phyloP scores from a whole-genome alignment of 2,113 vertebrate species.

The Amazona vittata region DNA sequence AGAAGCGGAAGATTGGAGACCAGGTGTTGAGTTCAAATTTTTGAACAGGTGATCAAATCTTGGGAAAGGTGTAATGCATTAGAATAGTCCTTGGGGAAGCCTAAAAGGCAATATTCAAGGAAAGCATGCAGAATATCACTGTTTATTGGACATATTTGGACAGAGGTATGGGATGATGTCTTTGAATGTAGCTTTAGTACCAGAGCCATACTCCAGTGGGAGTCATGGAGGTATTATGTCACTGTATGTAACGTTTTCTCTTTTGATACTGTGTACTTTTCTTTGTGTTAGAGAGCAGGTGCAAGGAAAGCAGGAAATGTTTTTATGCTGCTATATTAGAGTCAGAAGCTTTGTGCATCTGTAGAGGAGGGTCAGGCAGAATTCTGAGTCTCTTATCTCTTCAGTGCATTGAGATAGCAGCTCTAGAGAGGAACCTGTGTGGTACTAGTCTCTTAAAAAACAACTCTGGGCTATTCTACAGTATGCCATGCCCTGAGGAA shows the following conservation, averaged over 20 bases:
- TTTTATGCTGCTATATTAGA: neutral
- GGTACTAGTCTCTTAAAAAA: neutral
- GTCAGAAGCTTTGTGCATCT: neutral
- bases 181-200: neutral
- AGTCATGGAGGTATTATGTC: neutral
- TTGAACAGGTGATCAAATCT: neutral
- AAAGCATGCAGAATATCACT: neutral
- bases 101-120: neutral
- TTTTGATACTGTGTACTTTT: neutral
- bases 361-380: neutral
- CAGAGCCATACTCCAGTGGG: neutral
- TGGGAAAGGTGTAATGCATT: neutral
- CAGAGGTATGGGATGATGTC: neutral
- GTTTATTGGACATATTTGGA: neutral
- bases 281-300: neutral
- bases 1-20: neutral
- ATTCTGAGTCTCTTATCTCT: neutral
- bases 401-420: neutral
- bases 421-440: neutral
- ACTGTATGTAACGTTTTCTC: neutral
- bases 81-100: neutral
- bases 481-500: neutral
- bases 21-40: neutral
- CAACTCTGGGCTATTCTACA: neutral
- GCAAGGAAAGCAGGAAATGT: neutral